Evolutionary conservation across 2,797 vertebrate species (phyloP), one percentile per base, ranked within the genome.

Genomic region (Echiichthys vipera): DNA sequence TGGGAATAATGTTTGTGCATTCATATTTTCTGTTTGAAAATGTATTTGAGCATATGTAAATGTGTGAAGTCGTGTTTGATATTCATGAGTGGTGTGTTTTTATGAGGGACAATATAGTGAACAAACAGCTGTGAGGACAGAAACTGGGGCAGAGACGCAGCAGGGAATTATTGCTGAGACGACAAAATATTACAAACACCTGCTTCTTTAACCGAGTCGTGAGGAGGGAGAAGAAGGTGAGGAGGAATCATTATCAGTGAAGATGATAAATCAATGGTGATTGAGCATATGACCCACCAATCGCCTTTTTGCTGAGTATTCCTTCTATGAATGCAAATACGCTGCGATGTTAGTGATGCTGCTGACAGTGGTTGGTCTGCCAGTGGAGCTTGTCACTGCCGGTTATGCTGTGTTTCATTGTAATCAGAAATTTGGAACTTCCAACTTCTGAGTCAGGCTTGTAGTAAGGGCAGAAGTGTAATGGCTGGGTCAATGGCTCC

Each of bases 1-100:
- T 51, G 53, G 49, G 63, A 66, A 73, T 58, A 15, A 8, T 47
- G 27, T 58, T 54, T 37, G 24, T 20, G 59, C 30, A 67, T 67
- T n/a, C 10, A 68, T 65, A 65, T 62, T 34, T 32, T 65, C 43
- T 24, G 37, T 80, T 46, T 49, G 40, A 66, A 13, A 62, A 32
- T 32, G 22, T 14, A 20, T 65, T 40, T 36, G 22, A 62, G 54
- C 15, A 7, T 7, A 2, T 65, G 55, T 51, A 39, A 64, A 64
- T 51, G 18, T 22, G 29, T 17, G 27, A 7, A 8, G 20, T 0
- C 39, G 42, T 37, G 62, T 78, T 61, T 77, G 39, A 78, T 65
- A 62, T 69, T 50, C 50, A 63, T 46, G 59, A 40, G n/a, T 7
- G 14, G 11, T 37, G 12, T 36, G 29, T 22, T 61, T 67, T 39